Evolutionary conservation across 1,140 invertebrate genomes (phyloP).

Genomic region (Stegodyphus dumicola): DNA sequence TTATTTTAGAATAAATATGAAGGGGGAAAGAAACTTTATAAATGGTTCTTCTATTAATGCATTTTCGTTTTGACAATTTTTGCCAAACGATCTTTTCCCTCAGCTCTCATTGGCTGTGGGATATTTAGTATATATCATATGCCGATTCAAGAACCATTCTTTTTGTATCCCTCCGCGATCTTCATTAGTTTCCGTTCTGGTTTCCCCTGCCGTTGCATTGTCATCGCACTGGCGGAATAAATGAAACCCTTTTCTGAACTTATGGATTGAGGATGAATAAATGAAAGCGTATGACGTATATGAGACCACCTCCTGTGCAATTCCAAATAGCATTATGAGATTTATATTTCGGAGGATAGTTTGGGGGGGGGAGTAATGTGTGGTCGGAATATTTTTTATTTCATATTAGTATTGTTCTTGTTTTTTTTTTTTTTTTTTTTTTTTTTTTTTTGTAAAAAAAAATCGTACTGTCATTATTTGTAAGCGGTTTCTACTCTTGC

Average conservation of each 20-base stretch:
- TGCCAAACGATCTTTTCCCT: slow-evolving; percentile 11
- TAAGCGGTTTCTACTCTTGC: not conserved
- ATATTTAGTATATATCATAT: slow-evolving; percentile 37
- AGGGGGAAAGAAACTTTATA: slow-evolving; percentile 19
- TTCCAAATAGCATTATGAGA: slow-evolving; percentile 38
- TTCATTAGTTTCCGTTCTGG: slow-evolving; percentile 55
- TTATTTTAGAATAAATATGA: slow-evolving; percentile 4
- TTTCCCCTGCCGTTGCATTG: slow-evolving; percentile 35
- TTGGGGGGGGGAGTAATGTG: not conserved
- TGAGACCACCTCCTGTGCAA: slow-evolving; percentile 17
- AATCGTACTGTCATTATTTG: slow-evolving; percentile 25
- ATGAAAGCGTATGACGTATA: slow-evolving; percentile 47
- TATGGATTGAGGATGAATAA: slow-evolving; percentile 43
- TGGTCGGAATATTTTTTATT: too few relatives aligned
- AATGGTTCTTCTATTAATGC: slow-evolving; percentile 55
- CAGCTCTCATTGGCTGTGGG: not conserved
- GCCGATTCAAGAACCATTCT: slow-evolving; percentile 54
- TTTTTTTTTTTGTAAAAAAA: slow-evolving; percentile 5
- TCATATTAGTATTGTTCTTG: too few relatives aligned
- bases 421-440: slow-evolving; percentile 4
- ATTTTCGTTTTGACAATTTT: slow-evolving; percentile 53
- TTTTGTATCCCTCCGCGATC: slow-evolving; percentile 23
- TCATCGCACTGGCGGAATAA: slow-evolving; percentile 44
- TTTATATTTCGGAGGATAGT: slow-evolving; percentile 30
- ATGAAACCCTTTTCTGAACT: slow-evolving; percentile 52